A percentile compares a stretch with the other conserved stretches of the same genome.
Conservation (phyloP, 2,113 vertebrate genomes). For the Eubucco bourcierii region DNA sequence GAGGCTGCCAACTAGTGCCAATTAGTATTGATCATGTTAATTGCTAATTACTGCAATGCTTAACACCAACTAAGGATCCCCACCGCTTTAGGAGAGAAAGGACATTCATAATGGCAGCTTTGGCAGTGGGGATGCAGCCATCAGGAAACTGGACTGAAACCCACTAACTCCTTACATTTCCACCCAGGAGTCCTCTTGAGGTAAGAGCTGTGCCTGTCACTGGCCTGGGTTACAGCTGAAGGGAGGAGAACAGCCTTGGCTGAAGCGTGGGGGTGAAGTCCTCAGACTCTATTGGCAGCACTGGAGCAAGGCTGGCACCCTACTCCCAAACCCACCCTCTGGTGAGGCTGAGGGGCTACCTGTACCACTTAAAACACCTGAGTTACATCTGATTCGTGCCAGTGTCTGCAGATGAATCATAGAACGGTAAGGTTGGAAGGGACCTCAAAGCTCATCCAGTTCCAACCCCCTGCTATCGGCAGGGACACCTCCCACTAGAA, state of each 20-base stretch:
- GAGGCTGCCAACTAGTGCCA: background rate
- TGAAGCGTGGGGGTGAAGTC: background rate
- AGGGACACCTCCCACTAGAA: too few species aligned
- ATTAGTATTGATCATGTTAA: background rate
- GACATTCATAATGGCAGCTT: background rate
- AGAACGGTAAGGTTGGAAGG: too few species aligned
- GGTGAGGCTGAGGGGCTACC: background rate
- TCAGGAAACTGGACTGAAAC: background rate
- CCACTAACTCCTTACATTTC: background rate
- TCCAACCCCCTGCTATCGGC: too few species aligned
- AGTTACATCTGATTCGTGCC: background rate
- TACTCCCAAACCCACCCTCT: background rate
- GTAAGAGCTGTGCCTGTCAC: background rate
- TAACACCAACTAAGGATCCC: background rate
- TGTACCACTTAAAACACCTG: background rate
- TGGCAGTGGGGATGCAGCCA: background rate
- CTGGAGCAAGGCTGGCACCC: background rate
- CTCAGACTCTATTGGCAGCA: background rate
- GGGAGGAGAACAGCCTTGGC: background rate
- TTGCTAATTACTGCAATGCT: accelerated
- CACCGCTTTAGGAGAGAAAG: background rate
- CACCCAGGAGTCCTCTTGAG: background rate
- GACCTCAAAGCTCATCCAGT: too few species aligned
- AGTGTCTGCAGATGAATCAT: background rate
- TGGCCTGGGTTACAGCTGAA: background rate